These are phyloP conservation scores for Eubasilissa splendida DNA, from an alignment of 2,888 invertebrate genomes.

Conservation along the genomic window DNA sequence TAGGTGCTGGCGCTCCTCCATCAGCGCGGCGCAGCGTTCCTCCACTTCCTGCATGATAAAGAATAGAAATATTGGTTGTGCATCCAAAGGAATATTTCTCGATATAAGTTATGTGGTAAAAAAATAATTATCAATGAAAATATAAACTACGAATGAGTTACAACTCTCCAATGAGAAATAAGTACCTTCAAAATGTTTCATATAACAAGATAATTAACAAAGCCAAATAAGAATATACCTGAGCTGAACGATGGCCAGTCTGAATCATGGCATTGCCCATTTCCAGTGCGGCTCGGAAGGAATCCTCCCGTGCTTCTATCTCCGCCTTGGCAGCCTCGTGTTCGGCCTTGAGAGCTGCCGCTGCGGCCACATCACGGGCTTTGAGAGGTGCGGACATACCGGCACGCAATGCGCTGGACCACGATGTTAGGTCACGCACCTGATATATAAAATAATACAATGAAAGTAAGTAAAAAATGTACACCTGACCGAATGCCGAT, in stretches of 20 bases:
- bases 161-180: neutral
- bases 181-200: neutral
- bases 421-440: slow-evolving; percentile 90
- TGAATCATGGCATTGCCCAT: slow-evolving; percentile 88
- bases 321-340: slow-evolving; percentile 87
- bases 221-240: slow-evolving; percentile 60
- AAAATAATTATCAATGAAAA: neutral
- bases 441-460: slow-evolving; percentile 61
- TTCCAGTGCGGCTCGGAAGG: slow-evolving; percentile 82
- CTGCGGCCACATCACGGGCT: slow-evolving; percentile 86
- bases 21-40: slow-evolving; percentile 83
- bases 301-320: slow-evolving; percentile 91
- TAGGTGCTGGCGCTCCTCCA: slow-evolving; percentile 85
- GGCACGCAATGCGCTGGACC: slow-evolving; percentile 86
- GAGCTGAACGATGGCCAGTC: slow-evolving; percentile 78
- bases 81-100: no score
- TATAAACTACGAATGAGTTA: neutral
- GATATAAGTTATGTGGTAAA: no score
- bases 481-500: no score
- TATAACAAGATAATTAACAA: neutral
- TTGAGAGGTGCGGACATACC: slow-evolving; percentile 86
- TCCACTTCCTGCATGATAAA: slow-evolving; percentile 76
- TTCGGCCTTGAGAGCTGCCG: slow-evolving; percentile 87
- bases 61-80: neutral
- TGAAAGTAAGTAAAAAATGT: no score